These are phyloP conservation scores for Symphodus melops DNA, from an alignment of 2,113 vertebrate species.

Conservation along the genomic window DNA sequence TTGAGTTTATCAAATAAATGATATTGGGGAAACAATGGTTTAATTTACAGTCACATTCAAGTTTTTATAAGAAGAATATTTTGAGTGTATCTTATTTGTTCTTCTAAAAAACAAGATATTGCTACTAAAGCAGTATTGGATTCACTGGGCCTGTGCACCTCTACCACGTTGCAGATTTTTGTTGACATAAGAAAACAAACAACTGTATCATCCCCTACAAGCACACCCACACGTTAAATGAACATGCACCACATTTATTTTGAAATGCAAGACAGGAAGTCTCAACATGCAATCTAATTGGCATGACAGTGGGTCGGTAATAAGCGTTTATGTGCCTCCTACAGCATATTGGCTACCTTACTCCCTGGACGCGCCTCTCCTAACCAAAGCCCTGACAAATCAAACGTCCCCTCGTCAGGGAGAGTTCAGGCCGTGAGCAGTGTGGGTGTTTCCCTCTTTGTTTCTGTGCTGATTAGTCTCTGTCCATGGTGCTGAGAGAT, in stretches of 20 bases:
- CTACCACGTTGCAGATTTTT: background rate
- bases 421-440: slow-evolving; percentile 38
- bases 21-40: too few species aligned
- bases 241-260: slow-evolving; percentile 37
- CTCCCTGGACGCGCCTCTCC: slow-evolving; percentile 57
- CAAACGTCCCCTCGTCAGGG: slow-evolving; percentile 25
- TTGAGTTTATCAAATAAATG: too few species aligned
- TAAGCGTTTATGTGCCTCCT: slow-evolving; percentile 54
- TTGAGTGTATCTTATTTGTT: too few species aligned
- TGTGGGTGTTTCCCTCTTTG: slow-evolving; percentile 62
- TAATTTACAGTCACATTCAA: too few species aligned
- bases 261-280: slow-evolving; percentile 45
- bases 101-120: too few species aligned
- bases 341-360: slow-evolving; percentile 56
- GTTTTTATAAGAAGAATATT: too few species aligned
- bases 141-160: background rate
- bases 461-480: slow-evolving; percentile 21
- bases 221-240: background rate
- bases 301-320: slow-evolving; percentile 42
- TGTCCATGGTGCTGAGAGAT: slow-evolving; percentile 8
- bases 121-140: background rate
- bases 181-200: background rate
- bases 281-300: background rate
- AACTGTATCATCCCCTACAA: background rate
- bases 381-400: slow-evolving; percentile 48